phyloP scores from a whole-genome alignment of 92 coral and sea anemone genomes.

The Palythoa caribaeorum region DNA sequence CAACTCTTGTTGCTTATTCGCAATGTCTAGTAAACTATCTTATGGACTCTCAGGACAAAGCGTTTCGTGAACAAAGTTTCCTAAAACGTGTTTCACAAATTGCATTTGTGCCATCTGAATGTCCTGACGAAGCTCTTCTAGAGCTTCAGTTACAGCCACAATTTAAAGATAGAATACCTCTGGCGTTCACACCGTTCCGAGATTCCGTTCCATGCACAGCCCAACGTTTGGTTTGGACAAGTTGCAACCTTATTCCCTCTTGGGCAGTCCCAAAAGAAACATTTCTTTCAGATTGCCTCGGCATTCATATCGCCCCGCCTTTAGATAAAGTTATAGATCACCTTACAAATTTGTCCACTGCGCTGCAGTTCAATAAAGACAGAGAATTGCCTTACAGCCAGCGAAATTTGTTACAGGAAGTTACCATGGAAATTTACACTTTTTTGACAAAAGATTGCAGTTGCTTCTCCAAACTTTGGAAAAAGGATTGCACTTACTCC shows the following conservation, averaged over 20 bases:
- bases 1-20: not conserved
- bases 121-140: conserved; percentile 13
- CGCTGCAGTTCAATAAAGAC: conserved; percentile 40
- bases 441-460: conserved; percentile 52
- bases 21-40: conserved; percentile 34
- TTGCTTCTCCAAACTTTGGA: conserved; percentile 30
- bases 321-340: conserved; percentile 66
- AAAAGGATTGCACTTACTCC: conserved; percentile 11
- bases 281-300: not conserved
- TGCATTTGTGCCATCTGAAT: conserved; percentile 49
- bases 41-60: conserved; percentile 9
- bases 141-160: conserved; percentile 26
- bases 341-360: conserved; percentile 54
- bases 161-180: not conserved
- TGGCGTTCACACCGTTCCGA: conserved; percentile 25
- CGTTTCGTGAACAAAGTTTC: conserved; percentile 29
- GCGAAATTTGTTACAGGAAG: conserved; percentile 42
- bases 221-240: conserved; percentile 55
- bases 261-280: conserved; percentile 5
- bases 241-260: conserved; percentile 43
- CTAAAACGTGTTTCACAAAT: conserved; percentile 49
- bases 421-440: conserved; percentile 63
- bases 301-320: conserved; percentile 4
- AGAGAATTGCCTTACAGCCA: conserved; percentile 56
- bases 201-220: conserved; percentile 33